These are phyloP conservation scores for Chrysoperla carnea DNA, from an alignment of 1,140 invertebrate genomes.

Conservation along the genomic window DNA sequence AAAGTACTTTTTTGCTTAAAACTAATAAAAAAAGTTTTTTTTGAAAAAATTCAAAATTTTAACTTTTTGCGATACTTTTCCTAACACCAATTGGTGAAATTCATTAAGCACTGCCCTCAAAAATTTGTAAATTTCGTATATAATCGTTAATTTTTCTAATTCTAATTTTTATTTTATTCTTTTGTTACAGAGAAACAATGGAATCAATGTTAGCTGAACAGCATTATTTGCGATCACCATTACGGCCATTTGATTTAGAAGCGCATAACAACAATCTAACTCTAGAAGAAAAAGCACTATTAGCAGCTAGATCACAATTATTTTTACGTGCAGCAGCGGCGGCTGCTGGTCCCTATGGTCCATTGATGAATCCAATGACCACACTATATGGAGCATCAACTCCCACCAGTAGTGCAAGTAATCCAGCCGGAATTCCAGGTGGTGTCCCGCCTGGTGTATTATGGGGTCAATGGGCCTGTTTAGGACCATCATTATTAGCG, in stretches of 20 bases:
- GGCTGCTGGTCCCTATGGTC: slow-evolving; percentile 31
- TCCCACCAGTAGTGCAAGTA: slow-evolving; percentile 13
- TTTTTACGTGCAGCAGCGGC: slow-evolving; percentile 46
- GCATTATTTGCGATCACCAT: slow-evolving; percentile 50
- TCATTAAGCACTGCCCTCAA: too few relatives aligned
- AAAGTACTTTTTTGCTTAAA: too few relatives aligned
- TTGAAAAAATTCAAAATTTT: too few relatives aligned
- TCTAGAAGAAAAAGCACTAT: slow-evolving; percentile 54
- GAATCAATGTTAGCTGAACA: slow-evolving; percentile 65
- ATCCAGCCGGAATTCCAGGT: slow-evolving; percentile 6
- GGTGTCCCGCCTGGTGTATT: slow-evolving; percentile 21
- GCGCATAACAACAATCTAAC: slow-evolving; percentile 46
- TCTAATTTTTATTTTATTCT: too few relatives aligned
- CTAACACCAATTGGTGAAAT: too few relatives aligned
- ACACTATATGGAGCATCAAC: slow-evolving; percentile 31
- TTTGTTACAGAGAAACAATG: slow-evolving; percentile 53
- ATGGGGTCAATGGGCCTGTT: slow-evolving; percentile 41
- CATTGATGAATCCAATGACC: slow-evolving; percentile 26
- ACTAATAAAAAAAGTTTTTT: too few relatives aligned
- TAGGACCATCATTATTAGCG: slow-evolving; percentile 29
- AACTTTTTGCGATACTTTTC: too few relatives aligned
- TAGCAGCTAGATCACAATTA: slow-evolving; percentile 46
- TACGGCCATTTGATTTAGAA: slow-evolving; percentile 56
- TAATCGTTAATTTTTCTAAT: too few relatives aligned
- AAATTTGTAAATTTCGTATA: too few relatives aligned